Evolutionary conservation across 1,140 invertebrate genomes (phyloP), one percentile per base, ranked within the genome.

Genomic region (Agrilus planipennis): DNA sequence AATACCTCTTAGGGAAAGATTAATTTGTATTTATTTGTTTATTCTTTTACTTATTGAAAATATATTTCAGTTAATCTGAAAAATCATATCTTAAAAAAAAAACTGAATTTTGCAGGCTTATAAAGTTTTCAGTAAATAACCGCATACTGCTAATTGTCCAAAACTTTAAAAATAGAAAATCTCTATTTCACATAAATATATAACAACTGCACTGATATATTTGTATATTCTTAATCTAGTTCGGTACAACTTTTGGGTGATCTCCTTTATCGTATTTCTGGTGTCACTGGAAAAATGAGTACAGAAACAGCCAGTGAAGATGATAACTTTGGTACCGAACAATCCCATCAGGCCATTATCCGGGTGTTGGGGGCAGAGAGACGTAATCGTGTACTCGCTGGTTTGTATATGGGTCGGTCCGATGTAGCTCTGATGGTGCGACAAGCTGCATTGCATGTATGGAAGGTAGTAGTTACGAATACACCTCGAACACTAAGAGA

Each of bases 251-350:
- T 99, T 4, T 67, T 99, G 6, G 95, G 96, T 16, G 96, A 99
- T 64, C 68, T 99, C 27, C 64, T 99, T 10, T 99, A 97, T 62
- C 80, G 90, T 42, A 90, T 99, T 41, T 98, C 93, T 21, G 91
- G 92, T 41, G 92, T 98, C 0, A 88, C 89, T 36, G 94, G 94
- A 32, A 99, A 99, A 67, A 98, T 98, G 91, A 94, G 89, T 11
- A 98, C 95, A 1, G 92, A 96, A 67, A 97, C 92, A 2, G 89
- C 90, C 2, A 87, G 84, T 52, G 95, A 99, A 61, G 95, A 99
- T 65, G 95, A 99, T 59, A 99, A 97, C 62, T 96, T 99, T 67
- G 95, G 94, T 37, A 97, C 95, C 0, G 94, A 98, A 65, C 84
- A 90, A 51, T 95, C 91, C 0, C 89, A 96, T 53, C 72, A 78